These are phyloP conservation scores for Lottia scabra DNA, from an alignment of 2,888 invertebrate genomes.

Conservation along the genomic window DNA sequence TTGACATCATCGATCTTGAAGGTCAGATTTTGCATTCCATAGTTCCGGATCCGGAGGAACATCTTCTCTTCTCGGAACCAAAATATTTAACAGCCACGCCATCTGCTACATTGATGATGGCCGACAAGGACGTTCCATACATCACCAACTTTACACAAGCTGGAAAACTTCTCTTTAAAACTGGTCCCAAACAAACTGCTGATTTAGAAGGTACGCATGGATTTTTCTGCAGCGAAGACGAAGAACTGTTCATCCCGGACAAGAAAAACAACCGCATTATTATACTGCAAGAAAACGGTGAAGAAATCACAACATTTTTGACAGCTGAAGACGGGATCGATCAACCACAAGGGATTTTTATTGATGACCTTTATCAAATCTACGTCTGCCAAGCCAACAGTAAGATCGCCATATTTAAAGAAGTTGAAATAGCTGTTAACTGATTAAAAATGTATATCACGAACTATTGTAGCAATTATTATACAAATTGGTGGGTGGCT, in stretches of 20 bases:
- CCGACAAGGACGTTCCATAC: background rate
- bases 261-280: background rate
- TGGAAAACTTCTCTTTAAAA: background rate
- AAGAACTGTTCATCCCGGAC: background rate
- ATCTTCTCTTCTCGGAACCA: background rate
- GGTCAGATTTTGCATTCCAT: background rate
- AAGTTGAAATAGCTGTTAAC: background rate
- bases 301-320: background rate
- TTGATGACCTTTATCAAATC: background rate
- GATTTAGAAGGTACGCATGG: background rate
- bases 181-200: background rate
- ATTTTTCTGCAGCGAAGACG: background rate
- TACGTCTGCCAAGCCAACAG: background rate
- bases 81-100: background rate
- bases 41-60: background rate
- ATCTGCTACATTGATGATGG: background rate
- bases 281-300: background rate
- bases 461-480: too few species aligned
- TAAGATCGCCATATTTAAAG: background rate
- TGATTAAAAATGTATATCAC: too few species aligned
- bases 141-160: background rate
- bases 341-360: background rate
- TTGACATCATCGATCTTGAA: conserved; percentile 1
- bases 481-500: too few species aligned
- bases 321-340: background rate